Evolutionary conservation across 2,113 vertebrate genomes (phyloP).

Genomic region (Dipodomys stephensi): DNA sequence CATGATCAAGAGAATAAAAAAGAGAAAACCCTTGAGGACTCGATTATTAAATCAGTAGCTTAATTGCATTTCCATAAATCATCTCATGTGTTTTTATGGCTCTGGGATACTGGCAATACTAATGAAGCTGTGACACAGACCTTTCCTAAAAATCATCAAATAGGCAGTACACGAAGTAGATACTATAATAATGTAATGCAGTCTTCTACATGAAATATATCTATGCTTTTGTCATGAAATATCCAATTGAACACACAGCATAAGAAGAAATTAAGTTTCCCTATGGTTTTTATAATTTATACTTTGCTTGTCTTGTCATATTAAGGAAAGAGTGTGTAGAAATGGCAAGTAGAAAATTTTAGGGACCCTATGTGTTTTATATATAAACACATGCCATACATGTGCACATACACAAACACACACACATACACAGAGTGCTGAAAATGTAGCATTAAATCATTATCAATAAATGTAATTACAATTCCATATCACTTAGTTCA

Average conservation of each 20-base stretch:
- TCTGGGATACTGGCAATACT: background rate
- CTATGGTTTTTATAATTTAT: background rate
- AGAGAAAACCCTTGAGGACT: background rate
- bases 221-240: conserved; percentile 2
- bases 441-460: background rate
- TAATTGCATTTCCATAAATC: conserved; percentile 39
- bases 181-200: background rate
- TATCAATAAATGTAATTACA: background rate
- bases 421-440: too few species aligned
- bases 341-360: background rate
- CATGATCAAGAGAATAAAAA: conserved; percentile 1
- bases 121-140: background rate
- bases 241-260: background rate
- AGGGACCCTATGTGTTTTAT: background rate
- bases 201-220: conserved; percentile 21
- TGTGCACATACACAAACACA: too few species aligned
- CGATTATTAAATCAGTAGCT: conserved; percentile 58
- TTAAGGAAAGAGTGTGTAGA: background rate
- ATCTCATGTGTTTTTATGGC: conserved; percentile 32
- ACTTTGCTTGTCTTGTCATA: background rate
- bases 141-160: background rate
- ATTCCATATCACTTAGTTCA: background rate
- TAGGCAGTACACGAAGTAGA: background rate
- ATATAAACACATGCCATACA: background rate
- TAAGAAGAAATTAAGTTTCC: conserved; percentile 27